phyloP scores from a whole-genome alignment of 2,888 invertebrate species.

The Chloroclysta siterata region DNA sequence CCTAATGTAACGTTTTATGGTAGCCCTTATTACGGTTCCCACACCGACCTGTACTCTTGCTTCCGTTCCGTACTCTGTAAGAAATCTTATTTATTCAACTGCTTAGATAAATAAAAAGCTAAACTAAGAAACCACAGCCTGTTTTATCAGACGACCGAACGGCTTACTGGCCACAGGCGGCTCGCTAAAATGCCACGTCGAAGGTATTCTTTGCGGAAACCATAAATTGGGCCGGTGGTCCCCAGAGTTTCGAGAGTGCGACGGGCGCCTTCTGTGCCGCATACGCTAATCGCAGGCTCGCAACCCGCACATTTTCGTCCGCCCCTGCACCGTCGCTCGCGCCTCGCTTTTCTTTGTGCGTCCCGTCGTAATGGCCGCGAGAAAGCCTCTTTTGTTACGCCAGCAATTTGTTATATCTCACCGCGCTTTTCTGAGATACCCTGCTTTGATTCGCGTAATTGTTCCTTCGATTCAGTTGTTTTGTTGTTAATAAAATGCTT shows the following conservation, averaged over 20 bases:
- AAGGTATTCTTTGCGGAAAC: slow-evolving; percentile 81
- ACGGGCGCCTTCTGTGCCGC: slow-evolving; percentile 62
- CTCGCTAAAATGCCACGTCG: slow-evolving; percentile 71
- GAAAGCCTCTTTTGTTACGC: slow-evolving; percentile 83
- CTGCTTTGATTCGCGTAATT: slow-evolving; percentile 82
- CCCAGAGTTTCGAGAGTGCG: slow-evolving; percentile 39
- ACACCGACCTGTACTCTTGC: slow-evolving; percentile 65
- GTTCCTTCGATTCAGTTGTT: slow-evolving; percentile 80
- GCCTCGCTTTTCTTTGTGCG: slow-evolving; percentile 65
- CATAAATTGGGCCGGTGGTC: slow-evolving; percentile 74
- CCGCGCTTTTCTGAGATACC: slow-evolving; percentile 75
- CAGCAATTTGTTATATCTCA: slow-evolving; percentile 82
- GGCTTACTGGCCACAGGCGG: slow-evolving; percentile 64
- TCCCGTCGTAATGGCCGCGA: slow-evolving; percentile 79
- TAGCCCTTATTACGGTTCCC: slow-evolving; percentile 82
- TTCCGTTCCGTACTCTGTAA: slow-evolving; percentile 47
- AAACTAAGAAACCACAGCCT: slow-evolving; percentile 47
- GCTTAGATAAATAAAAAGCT: slow-evolving; percentile 55
- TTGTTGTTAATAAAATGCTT: slow-evolving; percentile 81
- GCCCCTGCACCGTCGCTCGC: slow-evolving; percentile 53
- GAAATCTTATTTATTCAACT: slow-evolving; percentile 70
- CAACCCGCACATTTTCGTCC: slow-evolving; percentile 50
- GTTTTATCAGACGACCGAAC: slow-evolving; percentile 39
- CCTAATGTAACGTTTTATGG: slow-evolving; percentile 85
- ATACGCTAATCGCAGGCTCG: slow-evolving; percentile 70